Evolutionary conservation across 1,140 invertebrate species (phyloP).

Genomic region (Philopotamus ludificatus): DNA sequence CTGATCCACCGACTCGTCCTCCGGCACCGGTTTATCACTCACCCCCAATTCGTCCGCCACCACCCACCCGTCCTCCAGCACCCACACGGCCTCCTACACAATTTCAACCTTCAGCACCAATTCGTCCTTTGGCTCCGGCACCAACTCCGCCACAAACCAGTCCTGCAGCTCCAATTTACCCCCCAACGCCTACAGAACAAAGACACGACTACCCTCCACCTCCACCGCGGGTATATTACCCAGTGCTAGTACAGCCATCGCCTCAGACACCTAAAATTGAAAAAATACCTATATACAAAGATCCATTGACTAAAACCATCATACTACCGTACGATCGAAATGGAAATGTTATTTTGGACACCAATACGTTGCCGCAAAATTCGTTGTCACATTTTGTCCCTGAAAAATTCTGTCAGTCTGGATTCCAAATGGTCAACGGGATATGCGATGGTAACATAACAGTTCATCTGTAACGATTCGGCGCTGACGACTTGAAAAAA

Average conservation of each 20-base stretch:
- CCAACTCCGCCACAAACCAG: no score
- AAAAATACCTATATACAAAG: background rate
- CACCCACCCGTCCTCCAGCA: background rate
- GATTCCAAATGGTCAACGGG: conserved; percentile 58
- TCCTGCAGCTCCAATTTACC: no score
- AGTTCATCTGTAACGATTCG: no score
- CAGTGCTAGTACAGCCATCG: conserved; percentile 18
- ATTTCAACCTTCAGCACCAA: no score
- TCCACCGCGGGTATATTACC: conserved; percentile 34
- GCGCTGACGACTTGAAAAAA: no score
- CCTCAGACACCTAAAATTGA: background rate
- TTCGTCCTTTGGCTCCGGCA: no score
- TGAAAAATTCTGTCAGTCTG: conserved; percentile 50
- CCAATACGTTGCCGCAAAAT: conserved; percentile 46
- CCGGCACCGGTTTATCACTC: no score
- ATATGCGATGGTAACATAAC: conserved; percentile 51
- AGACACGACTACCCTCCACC: background rate
- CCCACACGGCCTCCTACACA: background rate
- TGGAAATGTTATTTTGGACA: conserved; percentile 46
- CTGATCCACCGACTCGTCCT: background rate
- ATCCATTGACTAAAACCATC: conserved; percentile 4
- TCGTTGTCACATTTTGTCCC: conserved; percentile 46
- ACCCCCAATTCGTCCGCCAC: background rate
- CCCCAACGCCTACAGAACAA: background rate
- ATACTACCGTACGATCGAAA: conserved; percentile 40